Conservation (phyloP, 2,888 invertebrate species). For the Amphipoea lucens region DNA sequence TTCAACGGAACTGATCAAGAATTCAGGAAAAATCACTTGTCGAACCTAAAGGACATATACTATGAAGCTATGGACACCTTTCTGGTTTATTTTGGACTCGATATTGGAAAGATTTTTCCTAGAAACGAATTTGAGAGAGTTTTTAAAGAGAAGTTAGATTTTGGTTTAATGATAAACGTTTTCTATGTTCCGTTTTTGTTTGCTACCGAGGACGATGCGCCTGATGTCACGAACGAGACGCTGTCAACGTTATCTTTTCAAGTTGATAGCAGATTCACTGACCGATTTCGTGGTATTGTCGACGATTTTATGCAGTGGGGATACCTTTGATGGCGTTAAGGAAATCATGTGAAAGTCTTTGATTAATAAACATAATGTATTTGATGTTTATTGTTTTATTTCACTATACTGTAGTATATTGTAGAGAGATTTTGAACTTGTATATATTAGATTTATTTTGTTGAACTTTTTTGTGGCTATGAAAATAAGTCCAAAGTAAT, state of each 20-base stretch:
- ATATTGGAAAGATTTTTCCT: conserved; percentile 70
- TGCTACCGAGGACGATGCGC: conserved; percentile 68
- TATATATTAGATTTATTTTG: background rate
- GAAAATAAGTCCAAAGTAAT: background rate
- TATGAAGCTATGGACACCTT: conserved; percentile 69
- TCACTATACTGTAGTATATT: too few relatives aligned
- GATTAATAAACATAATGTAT: conserved; percentile 1
- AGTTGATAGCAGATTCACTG: conserved; percentile 65
- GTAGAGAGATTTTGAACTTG: background rate
- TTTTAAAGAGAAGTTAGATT: conserved; percentile 72
- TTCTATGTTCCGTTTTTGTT: conserved; percentile 73
- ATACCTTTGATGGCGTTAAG: conserved; percentile 50
- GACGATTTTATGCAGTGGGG: conserved; percentile 73
- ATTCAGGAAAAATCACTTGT: conserved; percentile 74
- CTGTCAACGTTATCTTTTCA: conserved; percentile 62
- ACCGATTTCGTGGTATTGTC: conserved; percentile 69
- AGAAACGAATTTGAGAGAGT: conserved; percentile 71
- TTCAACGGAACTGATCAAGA: conserved; percentile 75
- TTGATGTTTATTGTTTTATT: conserved; percentile 2
- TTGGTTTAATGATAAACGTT: conserved; percentile 73
- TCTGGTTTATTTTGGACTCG: conserved; percentile 71
- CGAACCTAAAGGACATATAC: conserved; percentile 74
- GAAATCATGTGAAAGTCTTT: background rate
- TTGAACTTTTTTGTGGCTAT: background rate
- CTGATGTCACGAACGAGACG: conserved; percentile 65